Percentiles rank a stretch among this genome's conserved stretches.
These are phyloP conservation scores for Pelagia noctiluca DNA, from an alignment of 30 jellyfish, hydroid and myxozoan species.

Conservation along the genomic window DNA sequence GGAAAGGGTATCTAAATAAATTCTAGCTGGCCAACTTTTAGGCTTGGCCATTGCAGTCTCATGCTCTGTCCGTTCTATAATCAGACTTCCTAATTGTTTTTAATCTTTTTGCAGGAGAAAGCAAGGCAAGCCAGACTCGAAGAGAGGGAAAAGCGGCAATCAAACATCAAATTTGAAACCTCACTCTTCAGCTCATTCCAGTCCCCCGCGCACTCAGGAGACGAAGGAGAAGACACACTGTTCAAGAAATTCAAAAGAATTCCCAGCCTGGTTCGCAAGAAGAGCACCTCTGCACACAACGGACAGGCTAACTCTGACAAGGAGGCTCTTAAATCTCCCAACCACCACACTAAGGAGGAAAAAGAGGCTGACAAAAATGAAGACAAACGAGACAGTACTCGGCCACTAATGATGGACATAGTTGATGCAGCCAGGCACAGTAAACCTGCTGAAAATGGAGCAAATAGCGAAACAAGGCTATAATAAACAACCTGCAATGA, in stretches of 20 bases:
- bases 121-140: constrained; percentile 82
- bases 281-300: constrained; percentile 43
- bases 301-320: constrained; percentile 53
- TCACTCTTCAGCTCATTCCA: constrained; percentile 11
- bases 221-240: constrained; percentile 7
- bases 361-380: constrained; percentile 7
- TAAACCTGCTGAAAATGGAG: not conserved
- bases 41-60: not conserved
- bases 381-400: not conserved
- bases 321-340: not conserved
- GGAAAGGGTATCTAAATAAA: not conserved
- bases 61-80: not conserved
- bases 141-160: constrained; percentile 57
- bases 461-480: constrained; percentile 5
- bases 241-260: constrained; percentile 36
- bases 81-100: not conserved
- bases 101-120: constrained; percentile 45
- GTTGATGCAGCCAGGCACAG: not conserved
- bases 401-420: not conserved
- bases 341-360: constrained; percentile 12
- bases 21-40: not conserved
- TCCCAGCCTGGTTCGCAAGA: constrained; percentile 53
- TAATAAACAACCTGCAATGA: not conserved
- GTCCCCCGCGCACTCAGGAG: constrained; percentile 27
- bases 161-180: constrained; percentile 32